Evolutionary conservation across 53 echinoderm and acorn worm genomes (phyloP), one percentile per base, ranked within the genome.

Genomic region (Holothuria leucospilota): DNA sequence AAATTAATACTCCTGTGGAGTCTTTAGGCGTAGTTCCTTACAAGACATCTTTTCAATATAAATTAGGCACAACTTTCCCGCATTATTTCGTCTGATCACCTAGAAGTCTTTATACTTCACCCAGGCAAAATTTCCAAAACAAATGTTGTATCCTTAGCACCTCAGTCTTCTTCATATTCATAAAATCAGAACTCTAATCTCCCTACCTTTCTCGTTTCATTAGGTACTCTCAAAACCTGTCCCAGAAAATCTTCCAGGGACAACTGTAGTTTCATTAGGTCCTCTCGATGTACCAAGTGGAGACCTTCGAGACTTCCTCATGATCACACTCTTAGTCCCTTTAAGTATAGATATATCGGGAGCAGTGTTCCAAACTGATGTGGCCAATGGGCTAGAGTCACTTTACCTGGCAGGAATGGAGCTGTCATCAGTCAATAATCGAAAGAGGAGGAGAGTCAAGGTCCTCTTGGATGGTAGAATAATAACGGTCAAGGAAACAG

Each of bases 361-460:
- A 12, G 27, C 77, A 38, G 68, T 41, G 2, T 89, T 89, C 29
- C 78, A 66, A 21, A 67, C 77, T 12, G 71, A 30, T 29, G n/a
- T 89, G 15, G 63, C 89, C 29, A 64, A 58, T 21, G 71, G 68
- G 18, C 59, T 89, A 23, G 89, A 85, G 67, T 41, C 85, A 21
- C 40, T 89, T 51, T 89, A 85, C 62, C 34, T 89, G 20, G 85
- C 75, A 38, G 89, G 78, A 2, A 52, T 77, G 63, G 14, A 64
- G 40, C 15, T 56, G 56, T 56, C 8, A 56, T 16, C 53, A 13
- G 16, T 25, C 28, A 51, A 28, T 9, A 58, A 12, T 15, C 78
- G 78, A 20, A 78, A 58, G 29, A 24, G 59, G 3, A 41, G 78
- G 20, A 28, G 28, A 25, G 58, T 20, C 25, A 25, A 26, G 9